Percentiles rank a stretch among this genome's conserved stretches.
Evolutionary conservation across 1,140 invertebrate species (phyloP).

Genomic region (Chelonus insularis): DNA sequence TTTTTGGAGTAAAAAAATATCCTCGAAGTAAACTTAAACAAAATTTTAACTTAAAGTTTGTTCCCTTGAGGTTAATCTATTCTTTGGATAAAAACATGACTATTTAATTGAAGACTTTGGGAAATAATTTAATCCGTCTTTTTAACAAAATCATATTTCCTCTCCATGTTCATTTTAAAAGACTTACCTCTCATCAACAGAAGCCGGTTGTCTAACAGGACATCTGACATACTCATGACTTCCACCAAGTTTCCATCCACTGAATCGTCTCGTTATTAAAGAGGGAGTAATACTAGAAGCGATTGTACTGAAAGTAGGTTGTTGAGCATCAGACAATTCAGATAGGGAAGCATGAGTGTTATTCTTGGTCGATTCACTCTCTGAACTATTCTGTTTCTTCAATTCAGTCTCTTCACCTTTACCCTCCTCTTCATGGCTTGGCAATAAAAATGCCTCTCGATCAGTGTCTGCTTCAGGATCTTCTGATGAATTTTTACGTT

Average conservation of each 20-base stretch:
- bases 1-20: too few relatives aligned
- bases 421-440: constrained; percentile 45
- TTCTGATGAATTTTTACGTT: constrained; percentile 43
- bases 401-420: constrained; percentile 47
- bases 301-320: constrained; percentile 36
- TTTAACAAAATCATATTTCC: too few relatives aligned
- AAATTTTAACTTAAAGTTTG: too few relatives aligned
- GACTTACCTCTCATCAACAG: constrained; percentile 57
- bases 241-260: constrained; percentile 47
- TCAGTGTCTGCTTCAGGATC: constrained; percentile 56
- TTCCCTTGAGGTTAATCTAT: too few relatives aligned
- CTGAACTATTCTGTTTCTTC: constrained; percentile 46
- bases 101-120: too few relatives aligned
- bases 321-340: constrained; percentile 39
- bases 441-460: constrained; percentile 52
- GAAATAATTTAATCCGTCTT: too few relatives aligned
- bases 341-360: constrained; percentile 39
- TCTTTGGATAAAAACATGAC: too few relatives aligned
- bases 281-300: constrained; percentile 33
- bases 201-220: constrained; percentile 52
- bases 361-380: constrained; percentile 44
- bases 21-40: too few relatives aligned
- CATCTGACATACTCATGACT: constrained; percentile 55
- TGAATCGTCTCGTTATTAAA: constrained; percentile 45
- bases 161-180: too few relatives aligned